Evolutionary conservation across 2,888 invertebrate genomes (phyloP), one percentile per base, ranked within the genome.

Genomic region (Drosophila vallismaia): DNA sequence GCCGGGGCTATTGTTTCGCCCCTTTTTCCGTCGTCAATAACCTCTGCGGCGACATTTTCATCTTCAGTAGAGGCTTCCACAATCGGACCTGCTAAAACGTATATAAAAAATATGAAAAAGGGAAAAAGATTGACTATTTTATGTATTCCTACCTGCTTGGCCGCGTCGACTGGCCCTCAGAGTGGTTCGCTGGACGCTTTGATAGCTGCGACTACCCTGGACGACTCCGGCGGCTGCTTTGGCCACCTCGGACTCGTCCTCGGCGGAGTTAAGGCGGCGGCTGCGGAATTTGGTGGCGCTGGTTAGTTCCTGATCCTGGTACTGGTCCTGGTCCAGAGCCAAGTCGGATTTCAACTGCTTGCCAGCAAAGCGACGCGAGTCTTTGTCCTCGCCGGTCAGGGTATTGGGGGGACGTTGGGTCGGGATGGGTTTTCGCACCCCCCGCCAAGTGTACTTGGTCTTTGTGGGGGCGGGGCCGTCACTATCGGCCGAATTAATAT

Each of bases 301-400:
- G 28, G 42, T 51, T 2, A 33, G 8, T 7, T 51, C 46, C 29
- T 59, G 36, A 0, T 44, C 69, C n/a, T 19, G 8, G 10, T 51
- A 59, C 10, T 19, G 8, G 10, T 51, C 46, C 29, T 59, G 36
- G 0, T 44, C 69, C n/a, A 26, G 24, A 26, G 45, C 26, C 4
- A 45, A 66, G 6, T 42, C 48, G 10, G 82, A 49, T 4, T 53
- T 71, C 56, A 89, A 75, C 50, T 81, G 83, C 74, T 89, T 89
- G 69, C 84, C 87, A 59, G 86, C 81, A 70, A 81, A 79, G 67
- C 78, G 87, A 60, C 84, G 72, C 24, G 76, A 71, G 48, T 75
- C 77, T 60, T 85, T 81, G 38, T 74, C 73, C 44, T 58, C 50
- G 8, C 45, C 54, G 9, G 67, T 72, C 14, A 76, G 48, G 4